phyloP scores from a whole-genome alignment of 2,113 vertebrate genomes.

The Brevimyrus niger region DNA sequence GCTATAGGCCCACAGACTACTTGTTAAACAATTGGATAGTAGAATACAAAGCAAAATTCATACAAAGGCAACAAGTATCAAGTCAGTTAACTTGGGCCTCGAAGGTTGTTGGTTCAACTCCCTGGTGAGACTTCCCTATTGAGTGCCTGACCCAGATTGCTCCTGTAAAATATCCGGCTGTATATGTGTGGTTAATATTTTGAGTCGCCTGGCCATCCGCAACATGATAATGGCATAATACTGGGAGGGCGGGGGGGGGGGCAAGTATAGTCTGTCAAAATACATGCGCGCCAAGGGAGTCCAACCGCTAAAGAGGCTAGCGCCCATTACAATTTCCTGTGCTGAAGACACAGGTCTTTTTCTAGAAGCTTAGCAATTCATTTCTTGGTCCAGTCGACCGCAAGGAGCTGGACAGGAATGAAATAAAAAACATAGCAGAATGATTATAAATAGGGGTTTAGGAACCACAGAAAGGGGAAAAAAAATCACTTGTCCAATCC shows the following conservation, averaged over 20 bases:
- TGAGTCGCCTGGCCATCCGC: background rate
- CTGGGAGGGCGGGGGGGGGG: background rate
- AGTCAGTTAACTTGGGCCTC: slow-evolving; percentile 13
- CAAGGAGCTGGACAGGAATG: background rate
- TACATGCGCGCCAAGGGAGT: background rate
- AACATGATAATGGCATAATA: background rate
- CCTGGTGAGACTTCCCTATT: no score
- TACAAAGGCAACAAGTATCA: background rate
- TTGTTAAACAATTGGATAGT: background rate
- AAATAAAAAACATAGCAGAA: background rate
- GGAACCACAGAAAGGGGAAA: background rate
- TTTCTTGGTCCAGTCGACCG: background rate
- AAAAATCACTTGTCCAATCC: background rate
- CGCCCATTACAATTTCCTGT: slow-evolving; percentile 9
- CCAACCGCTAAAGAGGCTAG: background rate
- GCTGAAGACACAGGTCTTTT: slow-evolving; percentile 1
- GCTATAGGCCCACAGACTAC: background rate
- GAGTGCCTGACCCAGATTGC: background rate
- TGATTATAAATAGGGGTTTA: background rate
- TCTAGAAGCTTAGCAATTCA: slow-evolving; percentile 6
- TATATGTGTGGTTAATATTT: slow-evolving; percentile 15
- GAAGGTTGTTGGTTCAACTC: background rate
- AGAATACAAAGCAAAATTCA: background rate
- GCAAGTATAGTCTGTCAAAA: background rate
- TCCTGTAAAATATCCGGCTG: slow-evolving; percentile 3